Conservation (phyloP, 2,113 vertebrate species). For the Rhagologus leucostigma region DNA sequence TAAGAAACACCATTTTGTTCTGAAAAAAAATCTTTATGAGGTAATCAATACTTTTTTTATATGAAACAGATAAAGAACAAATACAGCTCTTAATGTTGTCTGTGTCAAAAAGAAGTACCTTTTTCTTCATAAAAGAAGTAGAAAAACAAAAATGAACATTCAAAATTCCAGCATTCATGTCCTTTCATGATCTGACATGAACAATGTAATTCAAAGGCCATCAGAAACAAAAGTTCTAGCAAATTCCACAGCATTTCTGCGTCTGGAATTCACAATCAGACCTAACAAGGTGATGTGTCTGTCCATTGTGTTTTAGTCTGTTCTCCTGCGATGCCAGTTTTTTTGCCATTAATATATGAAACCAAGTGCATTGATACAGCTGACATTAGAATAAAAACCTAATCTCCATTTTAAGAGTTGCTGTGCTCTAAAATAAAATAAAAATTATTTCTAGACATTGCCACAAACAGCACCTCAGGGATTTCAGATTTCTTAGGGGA, state of each 20-base stretch:
- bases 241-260: not conserved
- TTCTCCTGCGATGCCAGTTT: not conserved
- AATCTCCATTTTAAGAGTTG: not conserved
- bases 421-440: not conserved
- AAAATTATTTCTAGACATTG: not conserved
- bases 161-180: not conserved
- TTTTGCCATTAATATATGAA: not conserved
- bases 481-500: not conserved
- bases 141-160: not conserved
- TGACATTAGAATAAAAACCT: not conserved
- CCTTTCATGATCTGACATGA: not conserved
- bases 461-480: not conserved
- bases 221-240: not conserved
- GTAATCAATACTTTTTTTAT: conserved; percentile 4
- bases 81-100: not conserved
- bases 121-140: not conserved
- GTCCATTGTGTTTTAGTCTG: not conserved
- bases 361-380: not conserved
- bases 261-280: not conserved
- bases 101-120: not conserved
- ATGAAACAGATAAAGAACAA: not conserved
- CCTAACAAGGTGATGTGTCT: not conserved
- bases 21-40: not conserved
- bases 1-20: not conserved
- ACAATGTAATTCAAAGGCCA: not conserved